Evolutionary conservation across 1,140 invertebrate species (phyloP).

Genomic region (Varroa destructor): DNA sequence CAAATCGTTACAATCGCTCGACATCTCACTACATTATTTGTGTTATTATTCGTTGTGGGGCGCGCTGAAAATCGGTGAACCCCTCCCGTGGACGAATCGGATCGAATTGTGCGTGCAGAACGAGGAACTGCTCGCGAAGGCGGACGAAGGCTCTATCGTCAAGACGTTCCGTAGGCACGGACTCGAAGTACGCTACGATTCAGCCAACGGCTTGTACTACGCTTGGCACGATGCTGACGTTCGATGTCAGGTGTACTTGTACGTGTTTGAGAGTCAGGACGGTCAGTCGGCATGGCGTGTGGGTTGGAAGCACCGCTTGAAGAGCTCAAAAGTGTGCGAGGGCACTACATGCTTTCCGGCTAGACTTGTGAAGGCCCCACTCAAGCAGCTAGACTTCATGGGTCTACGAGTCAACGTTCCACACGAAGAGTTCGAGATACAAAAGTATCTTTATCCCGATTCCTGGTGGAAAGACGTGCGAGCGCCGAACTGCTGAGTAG

Average conservation of each 20-base stretch:
- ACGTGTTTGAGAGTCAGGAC: slow-evolving; percentile 40
- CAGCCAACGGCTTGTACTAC: slow-evolving; percentile 41
- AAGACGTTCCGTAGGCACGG: slow-evolving; percentile 39
- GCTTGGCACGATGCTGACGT: slow-evolving; percentile 34
- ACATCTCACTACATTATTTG: slow-evolving; percentile 39
- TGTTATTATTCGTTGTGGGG: slow-evolving; percentile 48
- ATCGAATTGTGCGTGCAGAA: slow-evolving; percentile 44
- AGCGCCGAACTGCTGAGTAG: slow-evolving; percentile 36
- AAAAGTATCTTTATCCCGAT: slow-evolving; percentile 51
- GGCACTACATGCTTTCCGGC: slow-evolving; percentile 49
- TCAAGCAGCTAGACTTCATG: slow-evolving; percentile 44
- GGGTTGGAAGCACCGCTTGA: slow-evolving; percentile 47
- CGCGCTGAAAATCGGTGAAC: slow-evolving; percentile 41
- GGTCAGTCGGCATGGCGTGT: slow-evolving; percentile 38
- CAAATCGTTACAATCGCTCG: slow-evolving; percentile 20
- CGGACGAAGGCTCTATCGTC: slow-evolving; percentile 42
- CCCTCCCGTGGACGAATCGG: slow-evolving; percentile 44
- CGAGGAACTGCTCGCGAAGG: slow-evolving; percentile 38
- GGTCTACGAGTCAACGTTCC: slow-evolving; percentile 45
- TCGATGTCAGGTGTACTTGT: slow-evolving; percentile 36
- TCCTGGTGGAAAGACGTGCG: slow-evolving; percentile 50
- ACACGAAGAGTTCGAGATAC: slow-evolving; percentile 49
- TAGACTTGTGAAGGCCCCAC: slow-evolving; percentile 44
- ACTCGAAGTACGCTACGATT: slow-evolving; percentile 41
- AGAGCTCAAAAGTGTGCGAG: slow-evolving; percentile 47